Evolutionary conservation across 2,888 invertebrate species (phyloP), one percentile per base, ranked within the genome.

Genomic region (Onthophagus sagittarius): DNA sequence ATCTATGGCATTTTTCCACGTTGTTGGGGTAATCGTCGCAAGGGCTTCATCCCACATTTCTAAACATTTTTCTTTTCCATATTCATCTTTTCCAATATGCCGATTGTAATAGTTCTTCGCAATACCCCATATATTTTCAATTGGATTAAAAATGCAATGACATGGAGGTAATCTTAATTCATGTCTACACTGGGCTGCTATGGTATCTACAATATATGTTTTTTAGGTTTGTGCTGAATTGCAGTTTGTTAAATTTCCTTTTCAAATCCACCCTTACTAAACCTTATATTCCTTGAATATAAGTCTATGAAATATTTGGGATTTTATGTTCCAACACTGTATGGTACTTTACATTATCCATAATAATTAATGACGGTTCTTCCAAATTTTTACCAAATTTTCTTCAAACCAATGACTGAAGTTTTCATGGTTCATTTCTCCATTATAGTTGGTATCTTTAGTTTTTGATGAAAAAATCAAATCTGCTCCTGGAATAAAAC

Each of bases 361-460:
- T 64, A 13, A 64, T 14, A 15, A 64, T 64, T 23, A 77, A 75
- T 2, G 79, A 77, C 63, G 76, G 77, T 5, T 76, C 75, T n/a
- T 78, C 78, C 15, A 82, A 64, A 72, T 81, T 81, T 81, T 80
- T 1, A 81, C 69, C 33, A 81, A 71, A 70, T 80, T 76, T 5
- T 74, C 77, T 33, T 75, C 64, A 0, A 82, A 67, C 80, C 80
- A 33, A 33, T 7, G 33, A 5, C 7, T 5, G 7, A 33, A 33
- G 7, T 81, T 75, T 77, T 78, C 67, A 75, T 76, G 73, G 75
- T 81, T 82, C 79, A 81, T 81, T 63, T 81, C 78, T 23, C 79
- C 79, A 65, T 81, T 79, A 31, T 80, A 80, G 71, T 82, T 81
- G 2, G 79, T 80, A 5, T 74, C 70, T 76, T 79, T 81, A 75